phyloP scores from a whole-genome alignment of 2,797 vertebrate genomes.

The Ambastaia sidthimunki region DNA sequence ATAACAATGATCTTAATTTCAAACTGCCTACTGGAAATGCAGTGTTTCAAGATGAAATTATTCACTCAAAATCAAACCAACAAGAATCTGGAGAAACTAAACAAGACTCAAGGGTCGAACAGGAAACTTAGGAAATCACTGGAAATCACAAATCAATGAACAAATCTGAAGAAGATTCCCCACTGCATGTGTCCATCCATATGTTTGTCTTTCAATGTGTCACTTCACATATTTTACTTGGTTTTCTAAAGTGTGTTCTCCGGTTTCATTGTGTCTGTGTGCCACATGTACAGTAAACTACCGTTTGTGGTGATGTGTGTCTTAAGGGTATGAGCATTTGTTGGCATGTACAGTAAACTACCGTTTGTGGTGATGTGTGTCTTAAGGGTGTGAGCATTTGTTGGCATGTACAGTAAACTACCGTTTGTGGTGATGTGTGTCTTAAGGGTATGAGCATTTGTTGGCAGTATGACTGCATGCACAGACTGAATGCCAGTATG shows the following conservation, averaged over 20 bases:
- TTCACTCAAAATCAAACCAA: not conserved
- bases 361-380: no score
- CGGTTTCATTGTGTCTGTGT: conserved; percentile 2
- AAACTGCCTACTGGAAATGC: not conserved
- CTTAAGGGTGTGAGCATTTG: conserved; percentile 32
- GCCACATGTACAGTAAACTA: conserved; percentile 17
- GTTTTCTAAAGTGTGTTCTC: not conserved
- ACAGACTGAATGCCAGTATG: conserved; percentile 42
- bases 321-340: not conserved
- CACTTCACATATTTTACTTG: not conserved
- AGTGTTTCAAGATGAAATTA: no score
- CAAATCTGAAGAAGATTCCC: not conserved
- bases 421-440: conserved; percentile 33
- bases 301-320: conserved; percentile 32
- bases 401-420: conserved; percentile 25
- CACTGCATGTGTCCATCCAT: conserved; percentile 11
- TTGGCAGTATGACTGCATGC: conserved; percentile 29
- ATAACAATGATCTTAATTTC: not conserved
- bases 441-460: conserved; percentile 32
- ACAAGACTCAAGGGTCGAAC: not conserved
- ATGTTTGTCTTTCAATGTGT: conserved; percentile 28
- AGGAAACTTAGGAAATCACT: not conserved
- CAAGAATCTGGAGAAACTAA: not conserved
- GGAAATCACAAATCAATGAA: not conserved
- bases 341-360: no score